Conservation (phyloP, 2,113 vertebrate species). For the Pungitius pungitius region DNA sequence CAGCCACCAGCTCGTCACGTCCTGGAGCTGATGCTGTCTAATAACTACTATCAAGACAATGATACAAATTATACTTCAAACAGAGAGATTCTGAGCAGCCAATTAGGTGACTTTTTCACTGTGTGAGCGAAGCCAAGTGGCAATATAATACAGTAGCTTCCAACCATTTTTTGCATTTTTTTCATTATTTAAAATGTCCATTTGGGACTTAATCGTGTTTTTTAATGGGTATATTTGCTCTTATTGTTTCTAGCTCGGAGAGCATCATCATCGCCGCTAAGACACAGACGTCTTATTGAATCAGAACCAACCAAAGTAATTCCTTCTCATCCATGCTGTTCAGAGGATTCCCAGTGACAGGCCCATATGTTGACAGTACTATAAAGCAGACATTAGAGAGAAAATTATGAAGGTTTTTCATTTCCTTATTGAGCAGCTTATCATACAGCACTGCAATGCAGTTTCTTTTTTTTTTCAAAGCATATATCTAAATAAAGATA, state of each 20-base stretch:
- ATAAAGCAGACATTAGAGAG: not conserved
- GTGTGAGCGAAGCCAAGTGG: conserved; percentile 19
- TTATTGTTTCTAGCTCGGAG: not conserved
- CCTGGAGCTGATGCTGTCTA: conserved; percentile 53
- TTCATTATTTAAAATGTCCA: conserved; percentile 9
- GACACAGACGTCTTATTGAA: not conserved
- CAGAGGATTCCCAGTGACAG: not conserved
- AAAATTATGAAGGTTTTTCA: not conserved
- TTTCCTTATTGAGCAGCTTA: not conserved
- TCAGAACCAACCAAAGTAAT: not conserved
- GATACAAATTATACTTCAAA: conserved; percentile 63
- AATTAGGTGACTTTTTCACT: conserved; percentile 55
- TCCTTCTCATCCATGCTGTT: not conserved
- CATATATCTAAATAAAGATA: conserved; percentile 1
- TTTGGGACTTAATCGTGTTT: not conserved
- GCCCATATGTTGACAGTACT: not conserved
- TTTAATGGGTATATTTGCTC: not conserved
- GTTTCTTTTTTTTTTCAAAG: not conserved
- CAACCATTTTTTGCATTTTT: not conserved
- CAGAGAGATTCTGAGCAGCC: conserved; percentile 49
- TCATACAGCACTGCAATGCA: not conserved
- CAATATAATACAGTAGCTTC: conserved; percentile 10
- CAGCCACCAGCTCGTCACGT: conserved; percentile 44
- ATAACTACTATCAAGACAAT: conserved; percentile 65
- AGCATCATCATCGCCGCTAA: not conserved